These are phyloP conservation scores for Kryphioiulus occultus DNA, from an alignment of 2,888 invertebrate genomes.

Conservation along the genomic window DNA sequence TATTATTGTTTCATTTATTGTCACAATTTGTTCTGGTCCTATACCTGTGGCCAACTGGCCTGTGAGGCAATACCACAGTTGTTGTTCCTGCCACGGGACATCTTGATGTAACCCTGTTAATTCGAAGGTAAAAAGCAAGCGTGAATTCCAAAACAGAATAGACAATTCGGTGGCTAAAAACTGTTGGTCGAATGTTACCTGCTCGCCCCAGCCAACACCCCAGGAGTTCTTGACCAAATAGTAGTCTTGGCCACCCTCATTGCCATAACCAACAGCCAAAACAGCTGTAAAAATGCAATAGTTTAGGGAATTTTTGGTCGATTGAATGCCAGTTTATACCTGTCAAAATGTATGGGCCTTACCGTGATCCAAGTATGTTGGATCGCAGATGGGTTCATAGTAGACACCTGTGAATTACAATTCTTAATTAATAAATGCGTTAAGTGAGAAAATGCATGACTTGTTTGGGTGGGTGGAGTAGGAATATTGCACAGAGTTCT, in stretches of 20 bases:
- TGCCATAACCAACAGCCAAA: conserved; percentile 77
- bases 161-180: too few species aligned
- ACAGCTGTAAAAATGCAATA: neutral
- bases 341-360: neutral
- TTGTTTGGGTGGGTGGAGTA: neutral
- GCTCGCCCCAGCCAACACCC: conserved; percentile 86
- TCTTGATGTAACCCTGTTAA: conserved; percentile 78
- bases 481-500: neutral
- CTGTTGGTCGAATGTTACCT: too few species aligned
- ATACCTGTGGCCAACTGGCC: conserved; percentile 85
- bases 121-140: too few species aligned
- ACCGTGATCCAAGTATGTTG: conserved; percentile 24
- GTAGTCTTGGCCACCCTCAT: conserved; percentile 68
- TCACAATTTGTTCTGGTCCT: too few species aligned
- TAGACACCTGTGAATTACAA: conserved; percentile 11
- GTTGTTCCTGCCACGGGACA: conserved; percentile 78
- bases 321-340: too few species aligned
- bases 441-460: neutral
- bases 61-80: conserved; percentile 85
- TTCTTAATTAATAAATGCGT: too few species aligned
- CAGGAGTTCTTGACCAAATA: conserved; percentile 94
- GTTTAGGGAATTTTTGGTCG: too few species aligned
- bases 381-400: neutral
- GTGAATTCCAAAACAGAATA: too few species aligned
- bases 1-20: too few species aligned